A percentile compares a stretch with the other conserved stretches of the same genome.
phyloP scores from a whole-genome alignment of 2,113 vertebrate species.

The Lipophrys pholis region DNA sequence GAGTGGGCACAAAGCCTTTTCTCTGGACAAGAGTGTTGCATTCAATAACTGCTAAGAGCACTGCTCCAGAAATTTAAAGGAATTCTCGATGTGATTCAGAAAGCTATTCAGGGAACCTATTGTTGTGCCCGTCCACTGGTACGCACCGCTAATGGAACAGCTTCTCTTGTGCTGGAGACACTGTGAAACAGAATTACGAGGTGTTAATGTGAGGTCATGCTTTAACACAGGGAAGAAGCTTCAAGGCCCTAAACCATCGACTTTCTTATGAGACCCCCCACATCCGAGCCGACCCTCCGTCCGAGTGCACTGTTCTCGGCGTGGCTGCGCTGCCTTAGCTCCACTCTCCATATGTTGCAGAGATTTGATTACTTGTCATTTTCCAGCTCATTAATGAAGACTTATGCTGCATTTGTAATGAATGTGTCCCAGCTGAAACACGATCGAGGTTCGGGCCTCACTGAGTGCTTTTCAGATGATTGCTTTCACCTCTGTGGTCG shows the following conservation, averaged over 20 bases:
- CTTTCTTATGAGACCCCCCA: constrained; percentile 2
- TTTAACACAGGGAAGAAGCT: constrained; percentile 35
- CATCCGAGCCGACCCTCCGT: neutral
- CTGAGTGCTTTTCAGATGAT: constrained; percentile 76
- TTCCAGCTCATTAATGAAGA: constrained; percentile 83
- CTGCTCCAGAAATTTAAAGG: constrained; percentile 50
- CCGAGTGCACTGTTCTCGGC: constrained; percentile 32
- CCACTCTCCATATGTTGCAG: constrained; percentile 67
- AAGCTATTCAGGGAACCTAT: constrained; percentile 49
- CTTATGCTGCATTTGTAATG: constrained; percentile 73
- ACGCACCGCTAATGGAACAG: constrained; percentile 33
- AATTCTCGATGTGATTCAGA: constrained; percentile 47
- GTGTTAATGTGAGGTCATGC: constrained; percentile 53
- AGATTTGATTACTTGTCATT: constrained; percentile 80
- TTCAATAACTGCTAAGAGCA: constrained; percentile 49
- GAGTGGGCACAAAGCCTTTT: constrained; percentile 61
- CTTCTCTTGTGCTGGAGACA: constrained; percentile 32
- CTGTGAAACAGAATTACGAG: constrained; percentile 33
- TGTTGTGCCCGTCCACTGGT: constrained; percentile 44
- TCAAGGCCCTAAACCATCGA: constrained; percentile 14
- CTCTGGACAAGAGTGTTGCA: constrained; percentile 45
- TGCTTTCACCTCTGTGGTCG: constrained; percentile 74
- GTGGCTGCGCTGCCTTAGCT: constrained; percentile 55
- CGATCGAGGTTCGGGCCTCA: constrained; percentile 71
- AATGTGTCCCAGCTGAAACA: constrained; percentile 74